These are phyloP conservation scores for Empidonax traillii DNA, from an alignment of 2,113 vertebrate species.

Conservation along the genomic window DNA sequence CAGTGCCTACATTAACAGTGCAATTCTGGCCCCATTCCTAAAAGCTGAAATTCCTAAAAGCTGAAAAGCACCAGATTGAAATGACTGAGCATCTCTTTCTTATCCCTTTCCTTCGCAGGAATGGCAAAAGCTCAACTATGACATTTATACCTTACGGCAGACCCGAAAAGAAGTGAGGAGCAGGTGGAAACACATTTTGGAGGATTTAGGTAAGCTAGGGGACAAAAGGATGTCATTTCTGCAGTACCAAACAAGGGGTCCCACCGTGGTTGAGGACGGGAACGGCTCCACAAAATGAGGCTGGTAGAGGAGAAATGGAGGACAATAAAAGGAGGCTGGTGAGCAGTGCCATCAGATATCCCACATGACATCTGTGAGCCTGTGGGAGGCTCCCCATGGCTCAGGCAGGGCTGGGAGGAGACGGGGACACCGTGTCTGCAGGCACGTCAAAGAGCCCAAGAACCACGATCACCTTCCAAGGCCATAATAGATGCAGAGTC, in stretches of 20 bases:
- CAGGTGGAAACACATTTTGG: slow-evolving; percentile 87
- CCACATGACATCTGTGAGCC: not conserved
- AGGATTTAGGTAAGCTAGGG: slow-evolving; percentile 82
- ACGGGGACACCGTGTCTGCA: accelerated
- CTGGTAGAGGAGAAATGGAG: not conserved
- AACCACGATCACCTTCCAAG: not conserved
- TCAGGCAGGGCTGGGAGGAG: accelerated
- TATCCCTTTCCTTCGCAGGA: slow-evolving; percentile 73
- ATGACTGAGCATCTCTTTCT: not conserved
- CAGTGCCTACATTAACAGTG: not conserved
- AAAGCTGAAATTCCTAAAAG: not conserved
- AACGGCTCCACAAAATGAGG: not conserved
- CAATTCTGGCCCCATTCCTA: not conserved
- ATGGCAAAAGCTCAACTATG: slow-evolving; percentile 94
- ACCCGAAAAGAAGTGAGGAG: slow-evolving; percentile 81
- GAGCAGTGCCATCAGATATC: not conserved
- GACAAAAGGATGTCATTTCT: not conserved
- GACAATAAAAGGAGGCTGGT: not conserved
- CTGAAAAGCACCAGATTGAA: not conserved
- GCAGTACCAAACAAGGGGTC: not conserved
- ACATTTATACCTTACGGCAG: slow-evolving; percentile 85
- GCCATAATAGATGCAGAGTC: not conserved
- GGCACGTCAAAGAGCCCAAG: not conserved
- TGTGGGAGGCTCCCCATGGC: not conserved
- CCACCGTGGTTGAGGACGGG: not conserved